Evolutionary conservation across 2,797 vertebrate genomes (phyloP).

Genomic region (Craterocephalus amniculus): DNA sequence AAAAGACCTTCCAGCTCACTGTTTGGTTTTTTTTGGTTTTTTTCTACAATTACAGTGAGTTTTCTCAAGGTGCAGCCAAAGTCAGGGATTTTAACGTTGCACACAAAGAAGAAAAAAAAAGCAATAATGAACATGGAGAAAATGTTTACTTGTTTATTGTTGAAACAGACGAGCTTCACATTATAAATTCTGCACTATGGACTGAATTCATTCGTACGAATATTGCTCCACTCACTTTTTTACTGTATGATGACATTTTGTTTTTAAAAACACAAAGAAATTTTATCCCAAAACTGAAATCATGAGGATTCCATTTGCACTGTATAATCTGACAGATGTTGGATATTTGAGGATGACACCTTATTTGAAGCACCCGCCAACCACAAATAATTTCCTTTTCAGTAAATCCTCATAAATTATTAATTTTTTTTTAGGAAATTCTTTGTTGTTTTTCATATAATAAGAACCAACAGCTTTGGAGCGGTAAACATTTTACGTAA

Average conservation of each 20-base stretch:
- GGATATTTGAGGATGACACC: slow-evolving; percentile 10
- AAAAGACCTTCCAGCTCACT: slow-evolving; percentile 16
- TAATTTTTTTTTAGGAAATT: neutral
- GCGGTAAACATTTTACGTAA: neutral
- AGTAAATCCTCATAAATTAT: neutral
- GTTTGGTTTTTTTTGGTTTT: neutral
- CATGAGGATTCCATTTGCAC: slow-evolving; percentile 23
- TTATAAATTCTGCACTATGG: slow-evolving; percentile 31
- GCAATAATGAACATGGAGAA: slow-evolving; percentile 51
- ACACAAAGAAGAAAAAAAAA: slow-evolving; percentile 16
- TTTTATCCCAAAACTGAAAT: slow-evolving; percentile 1
- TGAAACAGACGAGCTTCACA: slow-evolving; percentile 5
- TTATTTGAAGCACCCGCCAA: neutral
- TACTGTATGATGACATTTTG: neutral
- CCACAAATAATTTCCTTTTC: neutral
- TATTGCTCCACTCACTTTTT: slow-evolving; percentile 1
- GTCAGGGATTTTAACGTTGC: slow-evolving; percentile 55
- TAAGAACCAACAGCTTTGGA: no score
- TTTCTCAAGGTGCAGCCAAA: slow-evolving; percentile 2
- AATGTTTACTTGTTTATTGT: slow-evolving; percentile 11
- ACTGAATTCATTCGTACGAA: slow-evolving; percentile 8
- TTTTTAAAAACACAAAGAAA: neutral
- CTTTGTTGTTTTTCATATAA: neutral
- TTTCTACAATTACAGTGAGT: slow-evolving; percentile 8
- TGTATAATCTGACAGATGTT: slow-evolving; percentile 1